Evolutionary conservation across 2,797 vertebrate genomes (phyloP).

Genomic region (Lagocephalus sceleratus): DNA sequence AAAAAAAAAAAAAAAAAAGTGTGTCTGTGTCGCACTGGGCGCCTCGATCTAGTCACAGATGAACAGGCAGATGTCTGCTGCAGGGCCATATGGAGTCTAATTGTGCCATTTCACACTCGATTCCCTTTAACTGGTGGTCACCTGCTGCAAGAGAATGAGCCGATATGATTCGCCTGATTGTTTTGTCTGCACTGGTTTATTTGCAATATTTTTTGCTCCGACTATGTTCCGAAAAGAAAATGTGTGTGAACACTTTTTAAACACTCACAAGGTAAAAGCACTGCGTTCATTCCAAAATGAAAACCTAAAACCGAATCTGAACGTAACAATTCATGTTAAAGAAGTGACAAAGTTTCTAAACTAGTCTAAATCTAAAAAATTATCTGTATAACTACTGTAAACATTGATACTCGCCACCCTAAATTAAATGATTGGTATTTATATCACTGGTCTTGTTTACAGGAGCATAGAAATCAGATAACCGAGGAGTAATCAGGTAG

Average conservation of each 20-base stretch:
- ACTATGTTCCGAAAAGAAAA: slow-evolving; percentile 4
- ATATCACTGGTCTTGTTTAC: no score
- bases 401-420: no score
- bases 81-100: slow-evolving; percentile 32
- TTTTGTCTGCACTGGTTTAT: background rate
- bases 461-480: no score
- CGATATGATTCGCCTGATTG: slow-evolving; percentile 14
- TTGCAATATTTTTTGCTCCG: slow-evolving; percentile 3
- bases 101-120: slow-evolving; percentile 38
- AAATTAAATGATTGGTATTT: no score
- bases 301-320: no score
- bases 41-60: slow-evolving; percentile 31
- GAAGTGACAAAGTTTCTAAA: no score
- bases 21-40: slow-evolving; percentile 23
- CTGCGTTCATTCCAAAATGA: no score
- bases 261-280: background rate
- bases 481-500: no score
- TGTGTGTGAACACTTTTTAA: slow-evolving; percentile 1
- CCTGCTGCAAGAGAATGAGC: slow-evolving; percentile 18
- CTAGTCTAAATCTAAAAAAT: no score
- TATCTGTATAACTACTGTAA: no score
- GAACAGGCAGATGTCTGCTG: slow-evolving; percentile 45
- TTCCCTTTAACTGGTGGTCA: slow-evolving; percentile 37
- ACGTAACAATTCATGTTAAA: no score
- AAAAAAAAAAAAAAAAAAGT: slow-evolving; percentile 22